A percentile compares a stretch with the other conserved stretches of the same genome.
These are phyloP conservation scores for Notospermus geniculatus DNA, from an alignment of 1,140 invertebrate species.

Conservation along the genomic window DNA sequence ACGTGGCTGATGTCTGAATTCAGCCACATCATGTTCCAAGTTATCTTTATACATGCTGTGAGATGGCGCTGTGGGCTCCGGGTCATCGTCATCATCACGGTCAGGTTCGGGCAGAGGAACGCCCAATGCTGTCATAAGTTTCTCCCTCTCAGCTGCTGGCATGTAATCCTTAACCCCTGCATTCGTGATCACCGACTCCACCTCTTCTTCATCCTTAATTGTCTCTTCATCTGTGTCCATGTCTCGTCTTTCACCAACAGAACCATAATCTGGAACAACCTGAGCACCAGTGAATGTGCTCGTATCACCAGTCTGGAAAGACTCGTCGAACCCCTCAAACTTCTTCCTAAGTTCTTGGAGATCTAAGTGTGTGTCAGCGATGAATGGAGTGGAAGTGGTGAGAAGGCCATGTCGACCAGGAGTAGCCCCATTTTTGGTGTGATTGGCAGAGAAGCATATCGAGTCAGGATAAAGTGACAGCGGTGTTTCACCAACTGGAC, in stretches of 20 bases:
- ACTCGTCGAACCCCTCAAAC: background rate
- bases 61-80: background rate
- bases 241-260: background rate
- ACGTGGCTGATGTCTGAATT: no score
- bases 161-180: background rate
- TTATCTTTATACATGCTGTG: background rate
- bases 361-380: background rate
- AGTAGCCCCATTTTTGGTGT: background rate
- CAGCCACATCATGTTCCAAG: background rate
- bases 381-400: background rate
- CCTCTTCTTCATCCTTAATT: background rate
- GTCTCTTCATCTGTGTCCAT: slow-evolving; percentile 2
- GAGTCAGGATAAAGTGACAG: no score
- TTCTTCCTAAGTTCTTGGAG: background rate
- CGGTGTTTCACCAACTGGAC: no score
- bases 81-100: background rate
- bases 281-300: background rate
- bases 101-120: background rate
- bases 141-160: slow-evolving; percentile 6
- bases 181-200: background rate
- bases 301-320: background rate
- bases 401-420: background rate
- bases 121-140: background rate
- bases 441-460: background rate
- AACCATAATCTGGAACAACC: background rate